These are phyloP conservation scores for Physocephala rufipes DNA, from an alignment of 2,888 invertebrate genomes.

Conservation along the genomic window DNA sequence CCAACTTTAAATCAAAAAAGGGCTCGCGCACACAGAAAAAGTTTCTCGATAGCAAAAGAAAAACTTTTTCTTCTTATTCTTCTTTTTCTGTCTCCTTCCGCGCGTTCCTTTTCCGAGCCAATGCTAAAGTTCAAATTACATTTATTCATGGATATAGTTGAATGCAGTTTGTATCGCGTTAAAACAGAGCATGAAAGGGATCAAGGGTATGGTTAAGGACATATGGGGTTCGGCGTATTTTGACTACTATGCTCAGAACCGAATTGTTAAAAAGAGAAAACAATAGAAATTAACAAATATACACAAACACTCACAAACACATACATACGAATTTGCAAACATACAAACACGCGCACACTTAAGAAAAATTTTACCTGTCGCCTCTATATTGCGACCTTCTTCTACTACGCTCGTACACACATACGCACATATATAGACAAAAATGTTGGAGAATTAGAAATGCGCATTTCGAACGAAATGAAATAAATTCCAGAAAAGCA, in stretches of 20 bases:
- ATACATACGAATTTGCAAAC: no score
- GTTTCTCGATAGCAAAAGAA: constrained; percentile 28
- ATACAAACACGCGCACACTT: neutral
- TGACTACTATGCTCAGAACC: neutral
- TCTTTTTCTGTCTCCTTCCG: no score
- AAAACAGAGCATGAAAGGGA: no score
- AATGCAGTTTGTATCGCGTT: neutral
- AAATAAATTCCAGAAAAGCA: constrained; percentile 30
- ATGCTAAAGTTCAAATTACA: constrained; percentile 20
- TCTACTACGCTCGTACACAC: no score
- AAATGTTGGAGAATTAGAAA: neutral
- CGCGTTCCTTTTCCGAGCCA: constrained; percentile 33
- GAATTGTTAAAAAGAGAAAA: constrained; percentile 13
- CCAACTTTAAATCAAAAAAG: constrained; percentile 6
- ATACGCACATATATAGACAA: no score
- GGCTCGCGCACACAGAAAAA: constrained; percentile 19
- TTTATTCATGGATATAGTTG: neutral
- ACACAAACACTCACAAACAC: no score
- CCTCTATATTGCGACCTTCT: neutral
- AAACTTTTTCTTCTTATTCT: constrained; percentile 46
- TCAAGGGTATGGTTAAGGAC: no score
- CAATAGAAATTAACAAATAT: no score
- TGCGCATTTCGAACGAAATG: constrained; percentile 17
- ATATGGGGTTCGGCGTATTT: neutral
- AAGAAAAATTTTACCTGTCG: neutral